A percentile compares a stretch with the other conserved stretches of the same genome.
These are phyloP conservation scores for Sorex maritimensis DNA, from an alignment of 2,797 vertebrate genomes.

Conservation along the genomic window DNA sequence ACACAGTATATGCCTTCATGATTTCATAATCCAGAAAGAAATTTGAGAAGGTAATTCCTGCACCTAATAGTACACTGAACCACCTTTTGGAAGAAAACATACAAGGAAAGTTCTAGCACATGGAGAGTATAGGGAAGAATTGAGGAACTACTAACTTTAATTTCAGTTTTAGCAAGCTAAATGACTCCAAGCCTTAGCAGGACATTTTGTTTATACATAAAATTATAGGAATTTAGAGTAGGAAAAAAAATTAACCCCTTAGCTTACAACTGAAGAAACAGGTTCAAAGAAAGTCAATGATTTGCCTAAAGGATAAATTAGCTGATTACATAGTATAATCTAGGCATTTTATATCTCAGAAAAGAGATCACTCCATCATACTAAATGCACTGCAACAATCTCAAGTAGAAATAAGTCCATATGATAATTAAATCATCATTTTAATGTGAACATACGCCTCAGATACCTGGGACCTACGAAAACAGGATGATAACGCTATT, in stretches of 20 bases:
- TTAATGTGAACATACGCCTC: background rate
- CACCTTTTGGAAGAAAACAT: slow-evolving; percentile 26
- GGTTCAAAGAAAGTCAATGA: background rate
- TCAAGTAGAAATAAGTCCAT: slow-evolving; percentile 37
- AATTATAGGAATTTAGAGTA: slow-evolving; percentile 27
- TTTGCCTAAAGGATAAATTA: background rate
- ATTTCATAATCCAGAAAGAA: slow-evolving; percentile 24
- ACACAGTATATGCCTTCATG: background rate
- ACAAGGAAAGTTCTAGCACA: slow-evolving; percentile 47
- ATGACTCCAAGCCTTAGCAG: background rate
- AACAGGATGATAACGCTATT: too few relatives aligned
- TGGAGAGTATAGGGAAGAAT: background rate
- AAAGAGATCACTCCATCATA: background rate
- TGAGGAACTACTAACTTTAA: background rate
- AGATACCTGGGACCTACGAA: too few relatives aligned
- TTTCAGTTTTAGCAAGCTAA: slow-evolving; percentile 25
- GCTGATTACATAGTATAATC: background rate
- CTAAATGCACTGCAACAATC: slow-evolving; percentile 20
- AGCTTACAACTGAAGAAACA: slow-evolving; percentile 31
- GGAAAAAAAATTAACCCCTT: slow-evolving; percentile 25
- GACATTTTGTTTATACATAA: slow-evolving; percentile 5
- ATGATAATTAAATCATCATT: background rate
- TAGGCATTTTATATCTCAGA: slow-evolving; percentile 37
- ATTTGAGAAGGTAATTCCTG: background rate
- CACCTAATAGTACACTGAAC: slow-evolving; percentile 17